phyloP scores from a whole-genome alignment of 2,888 invertebrate species.

The Anagyrus pseudococci region DNA sequence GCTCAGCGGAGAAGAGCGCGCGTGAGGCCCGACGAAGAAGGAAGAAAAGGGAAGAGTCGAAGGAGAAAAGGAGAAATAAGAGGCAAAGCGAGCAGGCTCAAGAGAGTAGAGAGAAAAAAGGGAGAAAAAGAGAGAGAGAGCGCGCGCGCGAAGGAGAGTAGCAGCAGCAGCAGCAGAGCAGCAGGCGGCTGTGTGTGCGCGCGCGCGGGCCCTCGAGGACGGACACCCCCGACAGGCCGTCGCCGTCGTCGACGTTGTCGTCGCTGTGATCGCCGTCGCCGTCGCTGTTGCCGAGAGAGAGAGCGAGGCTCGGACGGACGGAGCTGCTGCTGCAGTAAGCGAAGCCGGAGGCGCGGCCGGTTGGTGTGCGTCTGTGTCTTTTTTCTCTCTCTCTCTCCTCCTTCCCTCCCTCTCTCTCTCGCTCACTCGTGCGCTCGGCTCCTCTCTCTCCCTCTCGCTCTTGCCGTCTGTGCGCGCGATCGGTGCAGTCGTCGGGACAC shows the following conservation, averaged over 20 bases:
- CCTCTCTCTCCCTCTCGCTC: neutral
- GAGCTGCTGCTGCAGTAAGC: neutral
- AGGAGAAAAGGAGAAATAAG: conserved; percentile 33
- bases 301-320: neutral
- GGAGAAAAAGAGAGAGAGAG: conserved; percentile 22
- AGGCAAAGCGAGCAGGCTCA: conserved; percentile 11
- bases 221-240: neutral
- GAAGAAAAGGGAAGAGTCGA: conserved; percentile 23
- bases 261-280: no score
- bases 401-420: neutral
- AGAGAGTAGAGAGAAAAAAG: conserved; percentile 1
- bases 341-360: no score
- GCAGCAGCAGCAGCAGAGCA: neutral
- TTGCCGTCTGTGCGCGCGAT: neutral
- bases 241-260: conserved; percentile 1
- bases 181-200: neutral
- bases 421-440: neutral
- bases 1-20: conserved; percentile 21
- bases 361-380: no score
- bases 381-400: neutral
- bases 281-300: neutral
- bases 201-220: conserved; percentile 22
- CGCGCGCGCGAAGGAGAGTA: neutral
- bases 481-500: neutral
- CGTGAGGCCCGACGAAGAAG: conserved; percentile 25